A percentile compares a stretch with the other conserved stretches of the same genome.
These are phyloP conservation scores for Adelges cooleyi DNA, from an alignment of 1,140 invertebrate genomes.

Conservation along the genomic window DNA sequence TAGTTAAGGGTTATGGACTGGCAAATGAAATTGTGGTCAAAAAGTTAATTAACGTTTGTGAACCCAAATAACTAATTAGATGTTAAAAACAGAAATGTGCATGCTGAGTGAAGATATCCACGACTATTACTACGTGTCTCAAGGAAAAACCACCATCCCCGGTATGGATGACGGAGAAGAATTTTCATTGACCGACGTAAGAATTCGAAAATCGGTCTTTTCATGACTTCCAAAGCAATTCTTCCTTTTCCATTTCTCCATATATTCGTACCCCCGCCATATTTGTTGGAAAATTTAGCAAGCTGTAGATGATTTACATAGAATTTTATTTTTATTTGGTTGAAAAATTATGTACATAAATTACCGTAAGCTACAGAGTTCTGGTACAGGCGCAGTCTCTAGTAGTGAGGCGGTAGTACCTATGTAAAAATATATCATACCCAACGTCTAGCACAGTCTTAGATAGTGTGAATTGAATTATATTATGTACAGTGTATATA, in stretches of 20 bases:
- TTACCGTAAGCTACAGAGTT: too few species aligned
- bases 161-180: slow-evolving; percentile 94
- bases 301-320: slow-evolving; percentile 8
- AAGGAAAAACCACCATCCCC: slow-evolving; percentile 94
- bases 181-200: slow-evolving; percentile 85
- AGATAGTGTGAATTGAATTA: too few species aligned
- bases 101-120: slow-evolving; percentile 71
- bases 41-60: neutral
- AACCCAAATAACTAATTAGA: slow-evolving; percentile 14
- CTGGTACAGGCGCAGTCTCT: too few species aligned
- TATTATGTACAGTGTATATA: too few species aligned
- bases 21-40: slow-evolving; percentile 1
- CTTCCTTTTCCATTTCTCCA: neutral
- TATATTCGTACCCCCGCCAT: neutral
- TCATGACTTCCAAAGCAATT: neutral
- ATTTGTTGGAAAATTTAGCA: neutral
- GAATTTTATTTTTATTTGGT: slow-evolving; percentile 4
- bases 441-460: too few species aligned
- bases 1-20: too few species aligned
- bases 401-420: too few species aligned
- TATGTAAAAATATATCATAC: too few species aligned
- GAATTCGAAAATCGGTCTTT: slow-evolving; percentile 35
- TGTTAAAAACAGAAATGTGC: slow-evolving; percentile 54
- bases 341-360: neutral
- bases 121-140: slow-evolving; percentile 88